phyloP scores from a whole-genome alignment of 2,888 invertebrate species.

The Drosophila pseudotakahashii region DNA sequence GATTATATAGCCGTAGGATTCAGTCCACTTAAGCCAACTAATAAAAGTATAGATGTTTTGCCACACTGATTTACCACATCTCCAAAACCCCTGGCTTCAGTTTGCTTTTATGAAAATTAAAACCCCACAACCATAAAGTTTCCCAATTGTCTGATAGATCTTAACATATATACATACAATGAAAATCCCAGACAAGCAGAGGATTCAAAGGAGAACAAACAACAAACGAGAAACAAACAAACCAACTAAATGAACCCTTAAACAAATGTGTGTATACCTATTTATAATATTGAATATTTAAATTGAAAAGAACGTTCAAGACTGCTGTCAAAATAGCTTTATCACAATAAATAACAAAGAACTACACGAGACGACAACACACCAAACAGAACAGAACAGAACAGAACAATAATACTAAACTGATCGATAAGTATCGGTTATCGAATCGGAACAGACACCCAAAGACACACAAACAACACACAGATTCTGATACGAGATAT shows the following conservation, averaged over 20 bases:
- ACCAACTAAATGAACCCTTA: slow-evolving; percentile 45
- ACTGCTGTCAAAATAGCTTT: slow-evolving; percentile 82
- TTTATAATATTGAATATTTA: slow-evolving; percentile 78
- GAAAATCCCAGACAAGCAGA: slow-evolving; percentile 7
- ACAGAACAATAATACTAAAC: slow-evolving; percentile 4
- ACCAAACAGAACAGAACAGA: slow-evolving; percentile 16
- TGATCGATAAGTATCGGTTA: slow-evolving; percentile 22
- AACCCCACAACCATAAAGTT: slow-evolving; percentile 3
- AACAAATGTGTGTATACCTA: slow-evolving; percentile 69
- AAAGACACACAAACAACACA: slow-evolving; percentile 13
- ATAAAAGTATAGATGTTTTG: slow-evolving; percentile 15
- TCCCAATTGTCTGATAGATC: slow-evolving; percentile 42
- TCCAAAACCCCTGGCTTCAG: not conserved
- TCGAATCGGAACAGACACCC: slow-evolving; percentile 29
- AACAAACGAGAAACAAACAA: slow-evolving; percentile 19
- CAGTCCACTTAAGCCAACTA: slow-evolving; percentile 36
- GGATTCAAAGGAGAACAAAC: slow-evolving; percentile 14
- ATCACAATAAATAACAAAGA: slow-evolving; percentile 58
- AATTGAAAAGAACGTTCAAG: slow-evolving; percentile 80
- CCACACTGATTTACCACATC: slow-evolving; percentile 15
- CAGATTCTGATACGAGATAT: slow-evolving; percentile 31
- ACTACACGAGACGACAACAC: slow-evolving; percentile 31
- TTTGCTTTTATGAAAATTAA: not conserved
- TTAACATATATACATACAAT: slow-evolving; percentile 30
- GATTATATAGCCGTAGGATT: slow-evolving; percentile 43